A percentile compares a stretch with the other conserved stretches of the same genome.
Conservation (phyloP, 2,888 invertebrate genomes). For the Callinectes sapidus region DNA sequence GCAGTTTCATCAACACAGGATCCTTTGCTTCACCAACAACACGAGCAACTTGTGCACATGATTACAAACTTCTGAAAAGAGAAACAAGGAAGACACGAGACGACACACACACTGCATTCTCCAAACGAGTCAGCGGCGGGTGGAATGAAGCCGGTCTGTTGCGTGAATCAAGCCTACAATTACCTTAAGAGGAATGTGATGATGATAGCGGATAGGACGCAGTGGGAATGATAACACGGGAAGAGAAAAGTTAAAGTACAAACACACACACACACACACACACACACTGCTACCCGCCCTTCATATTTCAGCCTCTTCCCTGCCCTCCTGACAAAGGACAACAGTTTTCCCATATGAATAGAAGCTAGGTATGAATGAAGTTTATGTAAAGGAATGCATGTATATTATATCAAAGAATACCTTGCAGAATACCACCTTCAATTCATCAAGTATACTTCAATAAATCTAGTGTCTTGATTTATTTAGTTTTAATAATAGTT, state of each 20-base stretch:
- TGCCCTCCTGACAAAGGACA: too few species aligned
- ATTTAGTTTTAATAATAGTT: background rate
- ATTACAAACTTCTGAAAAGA: constrained; percentile 5
- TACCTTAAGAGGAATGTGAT: background rate
- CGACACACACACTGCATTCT: background rate
- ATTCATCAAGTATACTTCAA: too few species aligned
- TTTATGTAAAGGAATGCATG: too few species aligned
- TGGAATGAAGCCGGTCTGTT: constrained; percentile 13
- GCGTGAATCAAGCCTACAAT: background rate
- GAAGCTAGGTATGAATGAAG: too few species aligned
- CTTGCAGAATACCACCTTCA: too few species aligned
- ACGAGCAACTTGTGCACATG: background rate
- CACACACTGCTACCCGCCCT: background rate
- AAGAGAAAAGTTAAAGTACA: background rate
- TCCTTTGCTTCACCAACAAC: background rate
- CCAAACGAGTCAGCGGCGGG: background rate
- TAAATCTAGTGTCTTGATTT: background rate
- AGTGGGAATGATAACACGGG: background rate
- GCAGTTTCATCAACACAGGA: background rate
- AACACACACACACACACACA: constrained; percentile 25
- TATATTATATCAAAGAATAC: too few species aligned
- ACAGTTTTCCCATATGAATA: too few species aligned
- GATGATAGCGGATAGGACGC: background rate
- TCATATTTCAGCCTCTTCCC: background rate
- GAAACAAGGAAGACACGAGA: background rate